These are phyloP conservation scores for Agrenia bidenticulata DNA, from an alignment of 2,888 invertebrate species.

Conservation along the genomic window DNA sequence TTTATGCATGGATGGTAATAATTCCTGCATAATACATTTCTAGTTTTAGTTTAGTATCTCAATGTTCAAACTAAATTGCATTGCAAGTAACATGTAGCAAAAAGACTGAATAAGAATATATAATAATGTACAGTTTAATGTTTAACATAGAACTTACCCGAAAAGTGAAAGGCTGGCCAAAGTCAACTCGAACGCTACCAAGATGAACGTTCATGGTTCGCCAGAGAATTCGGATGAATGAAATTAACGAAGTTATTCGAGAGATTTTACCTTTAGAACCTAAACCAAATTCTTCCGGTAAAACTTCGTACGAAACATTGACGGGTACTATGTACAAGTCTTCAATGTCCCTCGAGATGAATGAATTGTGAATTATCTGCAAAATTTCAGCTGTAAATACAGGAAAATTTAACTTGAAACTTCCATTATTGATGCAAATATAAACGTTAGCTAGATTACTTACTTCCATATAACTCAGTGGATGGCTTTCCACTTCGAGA, in stretches of 20 bases:
- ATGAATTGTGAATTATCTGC: slow-evolving; percentile 22
- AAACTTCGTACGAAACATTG: slow-evolving; percentile 33
- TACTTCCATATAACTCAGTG: slow-evolving; percentile 39
- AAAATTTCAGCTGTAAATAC: slow-evolving; percentile 32
- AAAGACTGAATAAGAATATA: slow-evolving; percentile 55
- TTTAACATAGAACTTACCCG: slow-evolving; percentile 27
- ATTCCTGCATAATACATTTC: slow-evolving; percentile 45
- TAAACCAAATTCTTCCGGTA: slow-evolving; percentile 28
- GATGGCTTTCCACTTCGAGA: slow-evolving; percentile 33
- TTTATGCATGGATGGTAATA: too few relatives aligned
- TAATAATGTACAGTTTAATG: not conserved
- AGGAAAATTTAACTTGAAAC: not conserved
- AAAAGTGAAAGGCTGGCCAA: slow-evolving; percentile 37
- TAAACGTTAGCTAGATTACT: not conserved
- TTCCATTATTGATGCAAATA: not conserved
- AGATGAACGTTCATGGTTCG: not conserved
- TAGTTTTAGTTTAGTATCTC: too few relatives aligned
- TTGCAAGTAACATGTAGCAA: too few relatives aligned
- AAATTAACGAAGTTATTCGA: not conserved
- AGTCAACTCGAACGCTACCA: slow-evolving; percentile 34
- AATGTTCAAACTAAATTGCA: too few relatives aligned
- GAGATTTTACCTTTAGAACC: not conserved
- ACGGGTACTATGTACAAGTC: slow-evolving; percentile 44
- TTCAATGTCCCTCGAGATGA: slow-evolving; percentile 25
- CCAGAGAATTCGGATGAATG: slow-evolving; percentile 6